Percentiles rank a stretch among this genome's conserved stretches.
Conservation (phyloP, 2,888 invertebrate species). For the Archips xylosteana region DNA sequence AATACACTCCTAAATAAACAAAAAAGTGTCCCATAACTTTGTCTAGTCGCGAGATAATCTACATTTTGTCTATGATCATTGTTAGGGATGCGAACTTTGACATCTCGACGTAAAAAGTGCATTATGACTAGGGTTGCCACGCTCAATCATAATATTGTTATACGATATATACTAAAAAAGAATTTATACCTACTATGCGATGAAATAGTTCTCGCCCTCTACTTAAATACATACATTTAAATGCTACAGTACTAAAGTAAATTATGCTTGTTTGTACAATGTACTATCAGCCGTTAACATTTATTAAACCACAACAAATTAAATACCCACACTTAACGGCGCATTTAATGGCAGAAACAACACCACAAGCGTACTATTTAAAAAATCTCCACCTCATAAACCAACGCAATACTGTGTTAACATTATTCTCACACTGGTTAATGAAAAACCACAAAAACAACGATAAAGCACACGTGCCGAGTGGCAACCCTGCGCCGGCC, state of each 20-base stretch:
- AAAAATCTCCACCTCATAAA: constrained; percentile 41
- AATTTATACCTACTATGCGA: not conserved
- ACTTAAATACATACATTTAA: not conserved
- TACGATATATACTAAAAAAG: not conserved
- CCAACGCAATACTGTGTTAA: constrained; percentile 42
- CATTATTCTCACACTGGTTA: constrained; percentile 65
- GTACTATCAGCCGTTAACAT: constrained; percentile 16
- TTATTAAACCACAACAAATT: constrained; percentile 13
- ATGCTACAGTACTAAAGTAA: not conserved
- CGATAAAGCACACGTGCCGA: constrained; percentile 80
- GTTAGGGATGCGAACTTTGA: constrained; percentile 35
- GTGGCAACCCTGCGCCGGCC: constrained; percentile 80
- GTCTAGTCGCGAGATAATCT: constrained; percentile 27
- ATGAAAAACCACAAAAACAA: constrained; percentile 80
- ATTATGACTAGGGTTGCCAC: constrained; percentile 28
- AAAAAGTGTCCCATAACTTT: constrained; percentile 4
- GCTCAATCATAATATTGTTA: not conserved
- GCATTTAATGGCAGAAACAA: constrained; percentile 17
- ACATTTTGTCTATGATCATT: constrained; percentile 19
- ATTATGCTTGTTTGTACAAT: constrained; percentile 15
- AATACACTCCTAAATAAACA: constrained; percentile 1
- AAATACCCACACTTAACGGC: constrained; percentile 6
- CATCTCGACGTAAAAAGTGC: constrained; percentile 32
- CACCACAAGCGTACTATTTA: constrained; percentile 3
- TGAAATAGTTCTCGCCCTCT: not conserved